Percentiles rank a stretch among this genome's conserved stretches.
phyloP scores from a whole-genome alignment of 2,113 vertebrate species.

The Rhadina sibilatrix region DNA sequence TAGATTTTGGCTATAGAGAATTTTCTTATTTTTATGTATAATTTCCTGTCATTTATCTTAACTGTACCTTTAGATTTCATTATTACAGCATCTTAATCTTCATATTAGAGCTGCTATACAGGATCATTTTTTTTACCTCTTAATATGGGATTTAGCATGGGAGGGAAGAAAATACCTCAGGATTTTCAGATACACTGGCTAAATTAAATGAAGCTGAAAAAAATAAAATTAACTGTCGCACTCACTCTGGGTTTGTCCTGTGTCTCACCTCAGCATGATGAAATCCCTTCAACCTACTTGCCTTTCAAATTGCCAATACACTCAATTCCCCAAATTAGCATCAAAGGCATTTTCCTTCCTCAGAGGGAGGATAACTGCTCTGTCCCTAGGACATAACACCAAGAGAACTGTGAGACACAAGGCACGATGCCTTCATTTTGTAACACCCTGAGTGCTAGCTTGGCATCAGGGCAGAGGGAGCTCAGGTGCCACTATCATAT shows the following conservation, averaged over 20 bases:
- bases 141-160: not conserved
- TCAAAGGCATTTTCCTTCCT: not conserved
- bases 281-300: not conserved
- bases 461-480: not conserved
- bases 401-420: not conserved
- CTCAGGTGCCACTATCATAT: not conserved
- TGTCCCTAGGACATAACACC: not conserved
- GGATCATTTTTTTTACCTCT: not conserved
- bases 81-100: not conserved
- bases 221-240: not conserved
- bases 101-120: not conserved
- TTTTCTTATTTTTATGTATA: not conserved
- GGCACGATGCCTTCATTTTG: not conserved
- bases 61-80: not conserved
- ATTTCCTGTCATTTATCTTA: not conserved
- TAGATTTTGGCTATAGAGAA: not conserved
- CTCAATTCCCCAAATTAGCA: not conserved
- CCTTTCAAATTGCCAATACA: not conserved
- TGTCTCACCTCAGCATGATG: not conserved
- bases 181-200: not conserved
- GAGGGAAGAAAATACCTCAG: not conserved
- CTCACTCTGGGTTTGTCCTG: not conserved
- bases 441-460: not conserved
- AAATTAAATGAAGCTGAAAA: not conserved
- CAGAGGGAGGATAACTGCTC: not conserved